These are phyloP conservation scores for Lycia hirtaria DNA, from an alignment of 2,888 invertebrate genomes.

Conservation along the genomic window DNA sequence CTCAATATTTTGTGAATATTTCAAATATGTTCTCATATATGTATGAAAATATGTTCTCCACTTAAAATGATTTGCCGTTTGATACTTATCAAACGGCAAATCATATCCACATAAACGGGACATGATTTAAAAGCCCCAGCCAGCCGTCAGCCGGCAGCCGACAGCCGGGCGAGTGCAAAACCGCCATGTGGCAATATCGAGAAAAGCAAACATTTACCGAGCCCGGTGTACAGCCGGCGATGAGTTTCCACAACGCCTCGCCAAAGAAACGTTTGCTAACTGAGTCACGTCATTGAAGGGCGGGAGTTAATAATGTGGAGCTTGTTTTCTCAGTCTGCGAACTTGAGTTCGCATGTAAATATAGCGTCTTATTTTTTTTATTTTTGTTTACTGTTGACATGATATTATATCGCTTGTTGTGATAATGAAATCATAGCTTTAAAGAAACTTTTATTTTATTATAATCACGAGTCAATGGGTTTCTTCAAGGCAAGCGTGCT, in stretches of 20 bases:
- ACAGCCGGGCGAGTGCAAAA: slow-evolving; percentile 51
- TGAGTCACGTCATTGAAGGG: slow-evolving; percentile 32
- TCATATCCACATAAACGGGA: slow-evolving; percentile 59
- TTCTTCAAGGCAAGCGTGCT: too few relatives aligned
- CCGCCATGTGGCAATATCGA: slow-evolving; percentile 72
- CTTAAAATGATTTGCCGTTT: too few relatives aligned
- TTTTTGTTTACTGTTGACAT: not conserved
- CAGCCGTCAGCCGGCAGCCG: slow-evolving; percentile 18
- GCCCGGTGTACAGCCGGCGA: slow-evolving; percentile 65
- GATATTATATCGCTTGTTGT: too few relatives aligned
- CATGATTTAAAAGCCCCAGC: slow-evolving; percentile 54
- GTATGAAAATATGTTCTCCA: too few relatives aligned
- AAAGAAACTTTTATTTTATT: too few relatives aligned
- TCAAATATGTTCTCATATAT: too few relatives aligned
- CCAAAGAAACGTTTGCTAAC: slow-evolving; percentile 38
- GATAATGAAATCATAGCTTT: too few relatives aligned
- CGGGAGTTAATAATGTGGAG: slow-evolving; percentile 24
- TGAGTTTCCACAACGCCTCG: slow-evolving; percentile 63
- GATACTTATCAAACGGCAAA: slow-evolving; percentile 37
- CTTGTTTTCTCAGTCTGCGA: slow-evolving; percentile 20
- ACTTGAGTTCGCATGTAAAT: not conserved
- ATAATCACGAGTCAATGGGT: too few relatives aligned
- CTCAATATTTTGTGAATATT: too few relatives aligned
- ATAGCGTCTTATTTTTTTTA: not conserved
- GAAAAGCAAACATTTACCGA: slow-evolving; percentile 72